Evolutionary conservation across 2,888 invertebrate species (phyloP).

Genomic region (Folsomia manolachei): DNA sequence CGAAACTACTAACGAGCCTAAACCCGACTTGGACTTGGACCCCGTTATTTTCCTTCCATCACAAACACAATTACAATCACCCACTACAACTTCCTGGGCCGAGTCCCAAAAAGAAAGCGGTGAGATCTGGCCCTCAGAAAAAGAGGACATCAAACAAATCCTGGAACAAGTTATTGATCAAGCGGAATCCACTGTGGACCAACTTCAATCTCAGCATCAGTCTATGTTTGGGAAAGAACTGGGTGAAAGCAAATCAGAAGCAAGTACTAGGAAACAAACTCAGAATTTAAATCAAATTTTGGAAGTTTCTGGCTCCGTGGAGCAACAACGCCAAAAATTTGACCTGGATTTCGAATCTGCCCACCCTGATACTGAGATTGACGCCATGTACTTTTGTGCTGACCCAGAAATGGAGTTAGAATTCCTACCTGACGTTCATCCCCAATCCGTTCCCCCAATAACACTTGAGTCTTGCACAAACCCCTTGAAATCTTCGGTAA

Average conservation of each 20-base stretch:
- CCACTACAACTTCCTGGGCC: too few species aligned
- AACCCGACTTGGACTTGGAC: not conserved
- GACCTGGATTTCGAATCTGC: not conserved
- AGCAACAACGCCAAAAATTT: not conserved
- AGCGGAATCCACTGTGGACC: not conserved
- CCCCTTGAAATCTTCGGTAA: slow-evolving; percentile 5
- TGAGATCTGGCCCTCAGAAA: not conserved
- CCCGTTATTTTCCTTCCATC: not conserved
- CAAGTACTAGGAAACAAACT: not conserved
- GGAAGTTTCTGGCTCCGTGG: not conserved
- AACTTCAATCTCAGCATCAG: not conserved
- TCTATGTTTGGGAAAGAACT: not conserved
- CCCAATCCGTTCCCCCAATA: slow-evolving; percentile 15
- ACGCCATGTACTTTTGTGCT: not conserved
- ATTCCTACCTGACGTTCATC: slow-evolving; percentile 7
- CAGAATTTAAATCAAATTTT: not conserved
- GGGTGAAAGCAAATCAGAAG: not conserved
- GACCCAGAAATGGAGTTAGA: not conserved
- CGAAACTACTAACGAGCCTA: not conserved
- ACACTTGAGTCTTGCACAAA: slow-evolving; percentile 2
- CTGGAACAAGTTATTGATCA: not conserved
- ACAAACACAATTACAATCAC: too few species aligned
- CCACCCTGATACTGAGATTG: not conserved
- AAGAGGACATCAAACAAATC: not conserved
- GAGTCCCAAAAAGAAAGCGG: too few species aligned